Evolutionary conservation across 1,140 invertebrate species (phyloP), one percentile per base, ranked within the genome.

Genomic region (Calephelis virginiensis): DNA sequence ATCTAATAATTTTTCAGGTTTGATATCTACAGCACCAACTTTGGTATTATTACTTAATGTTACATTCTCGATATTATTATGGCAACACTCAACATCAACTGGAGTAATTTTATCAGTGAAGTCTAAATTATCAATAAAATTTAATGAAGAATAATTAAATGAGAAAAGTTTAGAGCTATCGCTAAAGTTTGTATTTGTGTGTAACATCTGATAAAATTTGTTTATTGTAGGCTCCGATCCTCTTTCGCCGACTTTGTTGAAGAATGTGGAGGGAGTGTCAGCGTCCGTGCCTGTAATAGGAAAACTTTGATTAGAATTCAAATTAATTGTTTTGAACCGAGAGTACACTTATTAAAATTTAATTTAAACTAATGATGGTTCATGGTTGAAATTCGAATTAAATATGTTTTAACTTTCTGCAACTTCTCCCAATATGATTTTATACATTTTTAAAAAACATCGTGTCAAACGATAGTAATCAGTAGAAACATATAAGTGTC

Each of bases 151-250:
- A 63, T 73, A 71, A 76, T 78, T 76, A 69, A 74, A 74, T 78
- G 65, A 67, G 73, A 70, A 12, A 56, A 56, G 53, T 56, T 56
- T 12, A 28, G 53, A 56, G 28, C 37, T 28, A 56, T 56, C 53
- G 17, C 53, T 56, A 56, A 56, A 56, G 53, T 75, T 73, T 46
- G 74, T 61, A 64, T 69, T 79, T 13, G 78, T 75, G 70, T 87
- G 80, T 47, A 90, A 77, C 81, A 88, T 89, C 81, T 89, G 79
- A 70, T 87, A 90, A 60, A 89, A 71, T 76, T 81, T 85, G 71
- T 86, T 90, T 53, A 89, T 72, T 38, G 81, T 90, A 13, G 86
- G 85, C 38, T 73, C 76, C n/a, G 80, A 68, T 28, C 63, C 69
- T 67, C 73, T 63, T 68, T 79, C 72, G 61, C 72, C 68, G 17